These are phyloP conservation scores for Zaprionus inermis DNA, from an alignment of 1,140 invertebrate species.

Conservation along the genomic window DNA sequence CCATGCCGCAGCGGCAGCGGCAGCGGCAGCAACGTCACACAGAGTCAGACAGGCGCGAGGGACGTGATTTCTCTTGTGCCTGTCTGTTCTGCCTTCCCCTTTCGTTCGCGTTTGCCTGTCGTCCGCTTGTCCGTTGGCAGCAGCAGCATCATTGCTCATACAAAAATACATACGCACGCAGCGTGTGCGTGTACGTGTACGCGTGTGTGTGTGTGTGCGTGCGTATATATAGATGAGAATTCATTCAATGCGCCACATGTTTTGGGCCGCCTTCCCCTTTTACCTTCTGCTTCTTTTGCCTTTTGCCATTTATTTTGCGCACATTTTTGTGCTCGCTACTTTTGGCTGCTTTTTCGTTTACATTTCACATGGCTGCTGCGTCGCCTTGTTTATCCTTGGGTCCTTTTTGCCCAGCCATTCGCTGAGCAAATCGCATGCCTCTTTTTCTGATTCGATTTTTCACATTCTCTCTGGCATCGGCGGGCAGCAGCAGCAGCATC, in stretches of 20 bases:
- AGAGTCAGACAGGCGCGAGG: conserved; percentile 57
- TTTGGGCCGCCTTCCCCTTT: conserved; percentile 28
- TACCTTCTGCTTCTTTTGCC: conserved; percentile 16
- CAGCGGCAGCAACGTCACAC: conserved; percentile 30
- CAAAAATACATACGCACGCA: conserved; percentile 24
- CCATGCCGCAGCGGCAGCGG: conserved; percentile 5
- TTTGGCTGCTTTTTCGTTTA: conserved; percentile 38
- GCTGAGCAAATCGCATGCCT: conserved; percentile 39
- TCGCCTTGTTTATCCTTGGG: conserved; percentile 68
- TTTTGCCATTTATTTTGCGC: conserved; percentile 64
- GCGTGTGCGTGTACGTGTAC: background rate
- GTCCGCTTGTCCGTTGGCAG: conserved; percentile 21
- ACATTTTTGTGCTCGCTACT: conserved; percentile 48
- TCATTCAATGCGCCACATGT: conserved; percentile 52
- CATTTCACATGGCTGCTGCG: conserved; percentile 36
- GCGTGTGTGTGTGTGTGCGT: conserved; percentile 5
- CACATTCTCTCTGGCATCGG: conserved; percentile 51
- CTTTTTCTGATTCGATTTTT: conserved; percentile 79
- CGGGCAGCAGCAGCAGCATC: conserved; percentile 40
- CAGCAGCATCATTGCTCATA: conserved; percentile 52
- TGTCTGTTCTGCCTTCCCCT: conserved; percentile 49
- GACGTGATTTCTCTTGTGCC: conserved; percentile 78
- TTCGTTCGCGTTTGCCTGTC: background rate
- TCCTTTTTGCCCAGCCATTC: conserved; percentile 62
- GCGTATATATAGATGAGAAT: conserved; percentile 17